These are phyloP conservation scores for Listrodromus nycthemerus DNA, from an alignment of 2,888 invertebrate species.

Conservation along the genomic window DNA sequence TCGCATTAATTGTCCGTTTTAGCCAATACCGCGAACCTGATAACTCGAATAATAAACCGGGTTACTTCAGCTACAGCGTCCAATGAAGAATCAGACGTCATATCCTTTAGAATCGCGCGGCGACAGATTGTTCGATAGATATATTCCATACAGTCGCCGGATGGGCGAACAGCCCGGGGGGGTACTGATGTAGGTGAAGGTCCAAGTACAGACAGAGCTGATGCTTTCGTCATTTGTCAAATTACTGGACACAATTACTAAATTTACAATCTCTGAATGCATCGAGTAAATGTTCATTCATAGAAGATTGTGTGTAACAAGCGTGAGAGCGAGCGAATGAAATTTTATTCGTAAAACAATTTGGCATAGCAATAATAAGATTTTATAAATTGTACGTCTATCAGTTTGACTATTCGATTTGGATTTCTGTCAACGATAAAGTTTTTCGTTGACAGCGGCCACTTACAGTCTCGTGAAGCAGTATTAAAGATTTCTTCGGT, in stretches of 20 bases:
- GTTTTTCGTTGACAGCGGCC: background rate
- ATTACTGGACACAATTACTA: conserved; percentile 31
- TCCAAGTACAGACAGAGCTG: conserved; percentile 2
- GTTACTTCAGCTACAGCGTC: background rate
- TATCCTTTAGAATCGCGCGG: background rate
- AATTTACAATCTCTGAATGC: conserved; percentile 20
- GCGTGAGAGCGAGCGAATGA: background rate
- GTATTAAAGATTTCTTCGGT: background rate
- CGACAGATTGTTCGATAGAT: conserved; percentile 11
- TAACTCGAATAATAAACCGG: background rate
- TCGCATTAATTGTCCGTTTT: background rate
- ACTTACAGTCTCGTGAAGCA: background rate
- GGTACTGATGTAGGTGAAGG: conserved; percentile 36
- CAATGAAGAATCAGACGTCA: background rate
- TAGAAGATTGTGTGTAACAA: background rate
- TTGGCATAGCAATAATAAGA: background rate
- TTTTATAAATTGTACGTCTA: background rate
- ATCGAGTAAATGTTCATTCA: conserved; percentile 20
- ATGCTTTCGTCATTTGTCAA: conserved; percentile 41
- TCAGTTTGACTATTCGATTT: no score
- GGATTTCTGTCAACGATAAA: background rate
- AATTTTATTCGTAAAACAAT: background rate
- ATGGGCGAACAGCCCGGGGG: background rate
- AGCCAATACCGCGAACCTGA: background rate
- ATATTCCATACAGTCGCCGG: conserved; percentile 1